Base-by-base conservation (phyloP, 2,888 invertebrate species). In the Agriopis leucophaearia region DNA sequence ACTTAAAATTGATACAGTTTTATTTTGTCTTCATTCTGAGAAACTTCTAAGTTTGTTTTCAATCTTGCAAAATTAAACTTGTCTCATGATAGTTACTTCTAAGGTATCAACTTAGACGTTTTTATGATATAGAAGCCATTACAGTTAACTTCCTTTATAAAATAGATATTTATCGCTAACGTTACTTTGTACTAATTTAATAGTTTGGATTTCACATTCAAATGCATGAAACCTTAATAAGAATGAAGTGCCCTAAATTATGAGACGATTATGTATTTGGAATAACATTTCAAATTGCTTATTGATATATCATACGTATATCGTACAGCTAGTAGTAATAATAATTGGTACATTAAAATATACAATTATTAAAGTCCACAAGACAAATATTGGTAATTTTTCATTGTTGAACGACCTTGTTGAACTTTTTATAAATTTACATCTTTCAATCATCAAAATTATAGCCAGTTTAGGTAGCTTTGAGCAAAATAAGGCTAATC, bases 101-200 rank as follows among this genome's bases (percentile, higher is more conserved):
- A n/a, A 27, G 18, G 18, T 13, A 52, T 52, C 27, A 27, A 27
- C 27, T 50, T 50, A 5, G 44, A 40, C 55, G 6, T 55, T 44
- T 27, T 10, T 15, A n/a, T 40, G 27, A 8, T n/a, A 15, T 35
- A 36, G 44, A 60, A 60, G 42, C 51, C 42, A 27, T 5, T 55
- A 18, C 40, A 18, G 42, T 55, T 55, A 55, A 27, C 42, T 55
- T 55, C 27, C 55, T 55, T 42, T 42, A 55, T 55, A 27, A 55
- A 55, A 18, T 4, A 13, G 55, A 5, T 15, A 38, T 8, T 54
- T 54, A 52, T 8, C 7, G 5, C 12, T 55, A 12, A 13, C 55
- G 16, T 16, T 54, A 40, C 40, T 40, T 40, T 52, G 36, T 52
- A 40, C 16, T 54, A 15, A 40, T 8, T 40, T 9, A 12, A n/a